A percentile compares a stretch with the other conserved stretches of the same genome.
These are phyloP conservation scores for Acronicta aceris DNA, from an alignment of 2,888 invertebrate species.

Conservation along the genomic window DNA sequence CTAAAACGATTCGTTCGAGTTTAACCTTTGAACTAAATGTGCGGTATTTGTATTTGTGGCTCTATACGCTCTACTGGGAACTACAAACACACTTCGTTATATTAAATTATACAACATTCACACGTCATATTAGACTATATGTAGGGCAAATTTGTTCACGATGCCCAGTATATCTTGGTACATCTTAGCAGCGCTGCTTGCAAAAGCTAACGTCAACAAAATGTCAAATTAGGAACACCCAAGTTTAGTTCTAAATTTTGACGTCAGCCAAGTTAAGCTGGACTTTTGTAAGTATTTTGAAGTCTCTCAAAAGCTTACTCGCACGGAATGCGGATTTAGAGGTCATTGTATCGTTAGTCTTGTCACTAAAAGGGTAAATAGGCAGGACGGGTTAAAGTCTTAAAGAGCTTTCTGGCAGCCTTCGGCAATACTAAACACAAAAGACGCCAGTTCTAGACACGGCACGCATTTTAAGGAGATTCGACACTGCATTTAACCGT, in stretches of 20 bases:
- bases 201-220: background rate
- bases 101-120: conserved; percentile 22
- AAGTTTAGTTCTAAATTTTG: conserved; percentile 8
- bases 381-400: conserved; percentile 23
- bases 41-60: conserved; percentile 24
- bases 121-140: background rate
- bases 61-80: conserved; percentile 26
- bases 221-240: conserved; percentile 17
- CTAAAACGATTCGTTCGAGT: conserved; percentile 45
- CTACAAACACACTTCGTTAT: conserved; percentile 23
- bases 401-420: conserved; percentile 19
- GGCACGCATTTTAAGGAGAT: conserved; percentile 13
- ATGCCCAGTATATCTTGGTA: conserved; percentile 3
- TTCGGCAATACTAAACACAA: background rate
- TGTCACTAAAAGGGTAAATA: conserved; percentile 39
- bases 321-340: conserved; percentile 43
- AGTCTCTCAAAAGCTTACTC: conserved; percentile 23
- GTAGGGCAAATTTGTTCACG: conserved; percentile 1
- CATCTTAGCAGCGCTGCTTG: background rate
- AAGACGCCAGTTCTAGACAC: conserved; percentile 10
- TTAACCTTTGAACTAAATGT: conserved; percentile 42
- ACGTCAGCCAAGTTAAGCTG: background rate
- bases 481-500: conserved; percentile 21
- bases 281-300: conserved; percentile 23
- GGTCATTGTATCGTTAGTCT: conserved; percentile 41